These are phyloP conservation scores for Tapirus indicus DNA, from an alignment of 2,797 vertebrate species.

Conservation along the genomic window DNA sequence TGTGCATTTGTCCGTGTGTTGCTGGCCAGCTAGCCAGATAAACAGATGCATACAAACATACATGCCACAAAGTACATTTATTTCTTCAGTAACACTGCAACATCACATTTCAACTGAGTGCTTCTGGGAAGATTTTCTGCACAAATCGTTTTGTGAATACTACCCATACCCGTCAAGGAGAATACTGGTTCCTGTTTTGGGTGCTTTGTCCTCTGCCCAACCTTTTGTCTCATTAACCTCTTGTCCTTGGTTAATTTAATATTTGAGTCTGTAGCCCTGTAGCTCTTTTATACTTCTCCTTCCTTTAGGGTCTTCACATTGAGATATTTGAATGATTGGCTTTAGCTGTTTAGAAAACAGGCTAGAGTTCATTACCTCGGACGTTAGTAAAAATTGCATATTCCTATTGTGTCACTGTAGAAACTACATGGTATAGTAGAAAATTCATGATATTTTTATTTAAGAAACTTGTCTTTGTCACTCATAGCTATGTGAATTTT, in stretches of 20 bases:
- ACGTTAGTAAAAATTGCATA: background rate
- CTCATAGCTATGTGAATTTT: background rate
- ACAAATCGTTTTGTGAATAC: background rate
- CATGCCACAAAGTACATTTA: background rate
- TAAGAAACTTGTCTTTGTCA: constrained; percentile 20
- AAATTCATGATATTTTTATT: constrained; percentile 29
- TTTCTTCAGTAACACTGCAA: background rate
- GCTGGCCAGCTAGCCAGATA: background rate
- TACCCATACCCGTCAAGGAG: background rate
- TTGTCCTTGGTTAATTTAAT: constrained; percentile 36
- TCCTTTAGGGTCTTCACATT: background rate
- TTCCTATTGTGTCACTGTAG: background rate
- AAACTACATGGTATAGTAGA: background rate
- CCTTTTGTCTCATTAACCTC: constrained; percentile 39
- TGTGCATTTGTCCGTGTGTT: background rate
- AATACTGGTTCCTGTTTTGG: background rate
- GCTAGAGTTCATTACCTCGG: background rate
- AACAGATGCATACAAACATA: background rate
- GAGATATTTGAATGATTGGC: constrained; percentile 30
- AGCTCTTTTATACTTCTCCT: background rate
- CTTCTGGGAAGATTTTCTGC: constrained; percentile 40
- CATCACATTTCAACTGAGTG: background rate
- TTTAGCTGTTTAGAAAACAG: constrained; percentile 33
- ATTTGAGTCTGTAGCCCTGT: background rate
- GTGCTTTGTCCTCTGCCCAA: background rate